phyloP scores from a whole-genome alignment of 1,140 invertebrate species.

The Saccostrea echinata region DNA sequence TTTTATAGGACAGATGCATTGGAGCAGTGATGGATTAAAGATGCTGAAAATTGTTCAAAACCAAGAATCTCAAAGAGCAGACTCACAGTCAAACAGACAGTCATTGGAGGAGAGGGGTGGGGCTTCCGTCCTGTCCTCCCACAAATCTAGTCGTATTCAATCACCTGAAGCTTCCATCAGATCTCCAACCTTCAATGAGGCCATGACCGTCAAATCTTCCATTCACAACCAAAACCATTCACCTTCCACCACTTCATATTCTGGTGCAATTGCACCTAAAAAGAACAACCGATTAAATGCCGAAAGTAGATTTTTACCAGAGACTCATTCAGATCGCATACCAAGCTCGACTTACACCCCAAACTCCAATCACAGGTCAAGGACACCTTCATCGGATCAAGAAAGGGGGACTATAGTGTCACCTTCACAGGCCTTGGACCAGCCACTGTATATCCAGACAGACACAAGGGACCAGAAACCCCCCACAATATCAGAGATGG shows the following conservation, averaged over 20 bases:
- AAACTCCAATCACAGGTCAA: slow-evolving; percentile 12
- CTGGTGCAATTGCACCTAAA: neutral
- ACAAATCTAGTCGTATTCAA: slow-evolving; percentile 27
- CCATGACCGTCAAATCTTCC: neutral
- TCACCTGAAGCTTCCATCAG: neutral
- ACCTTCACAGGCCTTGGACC: neutral
- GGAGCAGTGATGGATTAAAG: slow-evolving; percentile 33
- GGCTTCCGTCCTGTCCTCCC: neutral
- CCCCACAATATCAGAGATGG: neutral
- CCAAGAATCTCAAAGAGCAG: slow-evolving; percentile 18
- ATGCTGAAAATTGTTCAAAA: slow-evolving; percentile 36
- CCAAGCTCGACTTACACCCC: slow-evolving; percentile 11
- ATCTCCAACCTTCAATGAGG: neutral
- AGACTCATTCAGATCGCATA: neutral
- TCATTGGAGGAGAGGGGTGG: neutral
- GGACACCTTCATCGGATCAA: slow-evolving; percentile 14
- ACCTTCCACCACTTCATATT: neutral
- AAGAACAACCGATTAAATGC: slow-evolving; percentile 11
- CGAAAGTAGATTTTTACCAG: neutral
- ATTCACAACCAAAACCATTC: slow-evolving; percentile 24
- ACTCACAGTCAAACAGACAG: neutral
- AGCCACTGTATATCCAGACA: slow-evolving; percentile 23
- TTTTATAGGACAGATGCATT: slow-evolving; percentile 21
- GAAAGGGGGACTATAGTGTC: neutral
- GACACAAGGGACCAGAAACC: slow-evolving; percentile 20